phyloP scores from a whole-genome alignment of 2,113 vertebrate genomes.

The Proterorhinus semilunaris region DNA sequence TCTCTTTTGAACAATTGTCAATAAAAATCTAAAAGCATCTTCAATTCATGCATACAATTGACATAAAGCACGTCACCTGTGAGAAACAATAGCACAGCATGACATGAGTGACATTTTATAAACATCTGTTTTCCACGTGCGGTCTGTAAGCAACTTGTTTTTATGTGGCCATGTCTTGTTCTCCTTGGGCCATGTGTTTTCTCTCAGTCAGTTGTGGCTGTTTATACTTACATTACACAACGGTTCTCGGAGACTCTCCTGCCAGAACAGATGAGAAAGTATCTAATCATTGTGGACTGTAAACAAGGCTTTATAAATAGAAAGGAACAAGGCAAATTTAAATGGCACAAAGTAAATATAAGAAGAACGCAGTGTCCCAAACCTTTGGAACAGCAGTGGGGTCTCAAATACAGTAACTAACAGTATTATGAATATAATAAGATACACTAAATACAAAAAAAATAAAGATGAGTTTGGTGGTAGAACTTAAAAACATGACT shows the following conservation, averaged over 20 bases:
- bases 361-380: not conserved
- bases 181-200: constrained; percentile 9
- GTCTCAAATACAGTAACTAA: too few relatives aligned
- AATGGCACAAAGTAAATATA: not conserved
- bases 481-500: not conserved
- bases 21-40: too few relatives aligned
- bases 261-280: constrained; percentile 19
- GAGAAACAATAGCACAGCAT: too few relatives aligned
- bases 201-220: constrained; percentile 35
- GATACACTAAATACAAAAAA: not conserved
- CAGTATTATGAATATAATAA: not conserved
- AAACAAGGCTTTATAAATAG: not conserved
- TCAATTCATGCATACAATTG: too few relatives aligned
- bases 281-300: not conserved
- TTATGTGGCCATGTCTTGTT: not conserved
- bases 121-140: constrained; percentile 22
- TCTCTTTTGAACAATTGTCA: too few relatives aligned
- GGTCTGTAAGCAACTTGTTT: not conserved
- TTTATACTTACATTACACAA: constrained; percentile 47
- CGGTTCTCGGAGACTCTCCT: constrained; percentile 30
- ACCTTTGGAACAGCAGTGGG: too few relatives aligned
- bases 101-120: constrained; percentile 21
- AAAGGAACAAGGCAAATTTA: not conserved
- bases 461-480: not conserved
- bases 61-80: too few relatives aligned